A percentile compares a stretch with the other conserved stretches of the same genome.
phyloP scores from a whole-genome alignment of 2,888 invertebrate genomes.

The Thymelicus acteon region DNA sequence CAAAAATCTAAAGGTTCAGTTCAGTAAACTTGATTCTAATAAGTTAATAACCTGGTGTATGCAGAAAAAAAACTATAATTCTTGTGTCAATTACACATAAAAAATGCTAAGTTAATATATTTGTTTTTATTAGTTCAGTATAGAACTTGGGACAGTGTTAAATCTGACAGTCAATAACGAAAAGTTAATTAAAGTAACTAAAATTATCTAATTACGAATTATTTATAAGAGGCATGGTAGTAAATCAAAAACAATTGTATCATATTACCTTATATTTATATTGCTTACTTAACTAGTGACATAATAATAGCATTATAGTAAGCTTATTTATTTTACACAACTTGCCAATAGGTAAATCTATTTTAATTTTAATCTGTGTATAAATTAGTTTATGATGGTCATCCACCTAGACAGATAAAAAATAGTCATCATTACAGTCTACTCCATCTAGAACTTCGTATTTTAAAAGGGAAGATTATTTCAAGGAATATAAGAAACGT shows the following conservation, averaged over 20 bases:
- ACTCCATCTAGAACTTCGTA: constrained; percentile 77
- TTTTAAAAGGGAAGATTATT: constrained; percentile 65
- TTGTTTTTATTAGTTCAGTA: too few relatives aligned
- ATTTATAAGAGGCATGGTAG: constrained; percentile 31
- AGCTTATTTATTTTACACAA: constrained; percentile 85
- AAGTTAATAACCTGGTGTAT: too few relatives aligned
- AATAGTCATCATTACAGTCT: constrained; percentile 80
- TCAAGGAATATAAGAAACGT: constrained; percentile 81
- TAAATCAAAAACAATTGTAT: constrained; percentile 64
- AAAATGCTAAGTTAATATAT: too few relatives aligned
- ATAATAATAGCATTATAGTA: constrained; percentile 83
- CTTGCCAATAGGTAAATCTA: constrained; percentile 82
- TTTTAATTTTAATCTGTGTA: constrained; percentile 79
- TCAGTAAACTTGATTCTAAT: too few relatives aligned
- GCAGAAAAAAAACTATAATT: too few relatives aligned
- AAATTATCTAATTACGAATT: too few relatives aligned
- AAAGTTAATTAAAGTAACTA: not conserved
- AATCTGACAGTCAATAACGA: not conserved
- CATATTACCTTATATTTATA: constrained; percentile 83
- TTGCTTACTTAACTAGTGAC: constrained; percentile 85
- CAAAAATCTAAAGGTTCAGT: too few relatives aligned
- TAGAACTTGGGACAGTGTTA: too few relatives aligned
- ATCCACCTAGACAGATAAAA: constrained; percentile 83
- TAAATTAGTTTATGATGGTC: constrained; percentile 84
- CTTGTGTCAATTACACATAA: too few relatives aligned